Evolutionary conservation across 2,888 invertebrate genomes (phyloP), one percentile per base, ranked within the genome.

Genomic region (Eucera pruinosa): DNA sequence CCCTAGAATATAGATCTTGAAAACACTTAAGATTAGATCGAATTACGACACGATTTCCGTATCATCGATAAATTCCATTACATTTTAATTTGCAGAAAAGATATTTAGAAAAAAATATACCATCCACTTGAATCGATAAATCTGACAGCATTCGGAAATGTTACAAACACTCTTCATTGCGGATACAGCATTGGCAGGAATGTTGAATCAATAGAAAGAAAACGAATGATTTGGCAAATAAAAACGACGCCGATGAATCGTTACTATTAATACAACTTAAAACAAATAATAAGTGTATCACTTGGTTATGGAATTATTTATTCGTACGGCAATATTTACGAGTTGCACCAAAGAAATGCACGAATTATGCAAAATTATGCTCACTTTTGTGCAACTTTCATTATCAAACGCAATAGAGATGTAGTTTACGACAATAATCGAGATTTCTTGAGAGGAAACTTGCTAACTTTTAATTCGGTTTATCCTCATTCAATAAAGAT

Each of bases 141-240:
- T 73, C 43, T n/a, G 64, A 73, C 27, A 47, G 27, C 15, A 43
- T 23, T 30, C 39, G 15, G 57, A 64, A 45, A 74, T 23, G 30
- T 20, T 18, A 9, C 39, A 39, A 23, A 39, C 36, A n/a, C 30
- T 45, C 41, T 20, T 39, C 47, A 43, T 61, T 55, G 41, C 25
- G 25, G 18, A 52, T 36, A 52, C 62, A 18, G 11, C 39, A 54
- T 72, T 25, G 41, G 0, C 11, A 30, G 4, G 55, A 62, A 73
- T 62, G 61, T 62, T 20, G 72, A 25, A 54, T 54, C 27, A 9
- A 27, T 50, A 20, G 30, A 41, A 41, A 57, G 15, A 25, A 33
- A 7, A 9, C n/a, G 25, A 2, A 15, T 4, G 30, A 50, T 15
- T 9, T 11, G 15, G 18, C n/a, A 20, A 52, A 69, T 25, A 2